phyloP scores from a whole-genome alignment of 2,888 invertebrate genomes.

The Smittia aterrima region DNA sequence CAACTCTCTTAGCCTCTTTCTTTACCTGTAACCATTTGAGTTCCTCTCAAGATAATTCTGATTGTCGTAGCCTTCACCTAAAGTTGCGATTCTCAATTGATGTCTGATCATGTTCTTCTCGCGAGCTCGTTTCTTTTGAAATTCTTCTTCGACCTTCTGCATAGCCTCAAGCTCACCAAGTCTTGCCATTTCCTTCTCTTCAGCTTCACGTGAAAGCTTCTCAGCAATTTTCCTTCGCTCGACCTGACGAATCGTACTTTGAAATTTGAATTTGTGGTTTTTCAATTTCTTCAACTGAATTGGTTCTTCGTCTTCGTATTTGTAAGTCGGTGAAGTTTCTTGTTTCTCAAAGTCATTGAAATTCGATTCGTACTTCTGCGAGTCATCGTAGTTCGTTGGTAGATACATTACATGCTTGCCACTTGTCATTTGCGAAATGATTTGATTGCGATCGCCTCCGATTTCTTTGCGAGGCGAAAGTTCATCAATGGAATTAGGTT shows the following conservation, averaged over 20 bases:
- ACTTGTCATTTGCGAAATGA: conserved; percentile 21
- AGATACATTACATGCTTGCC: conserved; percentile 36
- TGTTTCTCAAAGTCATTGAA: background rate
- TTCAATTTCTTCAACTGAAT: conserved; percentile 45
- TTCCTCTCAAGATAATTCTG: conserved; percentile 35
- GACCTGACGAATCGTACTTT: conserved; percentile 78
- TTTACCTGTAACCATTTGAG: conserved; percentile 10
- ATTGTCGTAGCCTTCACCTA: conserved; percentile 57
- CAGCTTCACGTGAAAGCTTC: conserved; percentile 72
- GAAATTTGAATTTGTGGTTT: conserved; percentile 75
- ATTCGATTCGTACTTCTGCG: background rate
- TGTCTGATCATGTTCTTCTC: conserved; percentile 75
- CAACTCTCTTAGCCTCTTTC: background rate
- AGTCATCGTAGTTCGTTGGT: conserved; percentile 24
- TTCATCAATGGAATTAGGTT: conserved; percentile 70
- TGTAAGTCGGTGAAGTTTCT: background rate
- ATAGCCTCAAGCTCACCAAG: conserved; percentile 77
- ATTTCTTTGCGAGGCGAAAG: conserved; percentile 20
- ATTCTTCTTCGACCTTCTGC: conserved; percentile 83
- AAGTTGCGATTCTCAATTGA: conserved; percentile 68
- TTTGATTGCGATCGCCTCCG: conserved; percentile 8
- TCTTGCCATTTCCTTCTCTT: conserved; percentile 72
- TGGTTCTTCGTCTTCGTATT: background rate
- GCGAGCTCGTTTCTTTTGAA: conserved; percentile 76
- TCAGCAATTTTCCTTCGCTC: conserved; percentile 73